Base-by-base conservation (phyloP, 2,113 vertebrate species). In the Felis catus region DNA sequence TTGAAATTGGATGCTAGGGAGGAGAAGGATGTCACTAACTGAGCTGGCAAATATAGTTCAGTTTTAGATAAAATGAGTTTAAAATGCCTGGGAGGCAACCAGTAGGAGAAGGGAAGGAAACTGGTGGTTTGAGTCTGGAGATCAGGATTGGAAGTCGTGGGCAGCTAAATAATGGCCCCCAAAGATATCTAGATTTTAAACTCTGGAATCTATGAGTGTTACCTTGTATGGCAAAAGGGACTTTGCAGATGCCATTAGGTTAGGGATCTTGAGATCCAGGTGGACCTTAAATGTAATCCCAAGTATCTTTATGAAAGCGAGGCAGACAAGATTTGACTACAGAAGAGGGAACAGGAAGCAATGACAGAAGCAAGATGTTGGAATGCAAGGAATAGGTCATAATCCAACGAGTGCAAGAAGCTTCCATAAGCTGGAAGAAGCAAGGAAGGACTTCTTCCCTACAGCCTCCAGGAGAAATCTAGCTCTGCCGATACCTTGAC, bases 61-160 rank as follows among this genome's bases (percentile, higher is more conserved):
- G 18, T 89, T 92, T 97, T 92, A 84, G 41, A 53, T 78, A 76
- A 88, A 82, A 74, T 63, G 68, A 84, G n/a, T 76, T 84, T 71
- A 11, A 95, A 92, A 31, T 21, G 23, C 51, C 70, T 55, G 7
- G 63, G 51, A 65, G 23, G 61, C 58, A 53, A 70, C 27, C 48
- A 58, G 55, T 84, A 79, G 74, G 53, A 92, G 5, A 80, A 21
- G 53, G 85, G 18, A 89, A 74, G 39, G 31, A 81, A 85, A 93
- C 74, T 70, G 27, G 74, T 82, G 82, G 53, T 71, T 78, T 87
- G 81, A 74, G 27, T 82, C 74, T 89, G 29, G 48, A 70, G 21
- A 51, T 87, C 21, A 87, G 45, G 74, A 53, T 36, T 95, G 58
- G 55, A 61, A 21, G 36, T 76, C 70, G 12, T 70, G 33, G 33